Percentiles rank a stretch among this genome's conserved stretches.
Conservation (phyloP, 1,140 invertebrate genomes). For the Heliconius hewitsoni region DNA sequence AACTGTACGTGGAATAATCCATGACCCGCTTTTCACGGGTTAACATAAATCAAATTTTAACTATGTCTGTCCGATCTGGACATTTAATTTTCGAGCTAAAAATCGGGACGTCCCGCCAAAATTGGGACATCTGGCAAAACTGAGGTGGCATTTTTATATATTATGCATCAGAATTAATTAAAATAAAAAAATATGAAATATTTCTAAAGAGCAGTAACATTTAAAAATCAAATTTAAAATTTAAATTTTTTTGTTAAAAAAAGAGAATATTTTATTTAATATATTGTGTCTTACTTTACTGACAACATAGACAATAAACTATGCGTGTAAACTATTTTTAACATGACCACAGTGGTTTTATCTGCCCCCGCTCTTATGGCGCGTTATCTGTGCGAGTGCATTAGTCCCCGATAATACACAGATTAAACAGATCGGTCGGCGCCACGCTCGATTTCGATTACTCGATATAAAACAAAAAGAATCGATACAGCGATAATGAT, state of each 20-base stretch:
- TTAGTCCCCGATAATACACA: conserved; percentile 77
- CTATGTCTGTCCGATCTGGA: no score
- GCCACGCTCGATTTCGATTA: conserved; percentile 75
- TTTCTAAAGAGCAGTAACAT: neutral
- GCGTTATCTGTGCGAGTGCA: conserved; percentile 74
- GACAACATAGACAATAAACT: conserved; percentile 67
- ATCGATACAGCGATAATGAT: conserved; percentile 76
- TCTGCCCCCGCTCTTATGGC: conserved; percentile 77
- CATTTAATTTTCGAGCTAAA: no score
- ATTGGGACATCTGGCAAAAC: no score
- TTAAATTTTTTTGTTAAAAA: neutral
- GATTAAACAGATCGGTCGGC: conserved; percentile 77
- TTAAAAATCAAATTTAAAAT: neutral
- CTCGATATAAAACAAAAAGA: conserved; percentile 75
- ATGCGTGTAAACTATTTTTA: conserved; percentile 80
- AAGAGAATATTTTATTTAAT: neutral
- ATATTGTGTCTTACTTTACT: neutral
- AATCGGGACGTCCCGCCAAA: no score
- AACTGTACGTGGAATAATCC: no score
- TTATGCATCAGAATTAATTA: no score
- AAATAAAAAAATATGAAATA: no score
- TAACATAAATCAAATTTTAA: no score
- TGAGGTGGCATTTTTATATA: no score
- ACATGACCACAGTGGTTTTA: conserved; percentile 78
- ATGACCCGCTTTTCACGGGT: no score